Conservation (phyloP, 2,888 invertebrate genomes). For the Parasteatoda lunata region DNA sequence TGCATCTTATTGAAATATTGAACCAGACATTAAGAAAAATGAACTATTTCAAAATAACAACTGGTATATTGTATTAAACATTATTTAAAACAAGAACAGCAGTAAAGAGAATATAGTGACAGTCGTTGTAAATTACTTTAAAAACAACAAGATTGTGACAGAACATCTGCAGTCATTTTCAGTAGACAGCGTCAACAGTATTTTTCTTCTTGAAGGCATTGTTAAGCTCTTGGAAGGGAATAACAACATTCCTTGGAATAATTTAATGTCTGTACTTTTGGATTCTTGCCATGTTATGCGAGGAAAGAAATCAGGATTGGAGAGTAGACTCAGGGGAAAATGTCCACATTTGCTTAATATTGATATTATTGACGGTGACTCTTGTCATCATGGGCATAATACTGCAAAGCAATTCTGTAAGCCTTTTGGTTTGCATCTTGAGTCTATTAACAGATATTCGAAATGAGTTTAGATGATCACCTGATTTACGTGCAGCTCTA, state of each 20-base stretch:
- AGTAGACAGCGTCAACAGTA: background rate
- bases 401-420: conserved; percentile 16
- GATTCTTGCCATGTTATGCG: conserved; percentile 47
- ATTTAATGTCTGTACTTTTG: conserved; percentile 32
- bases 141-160: conserved; percentile 3
- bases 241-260: conserved; percentile 12
- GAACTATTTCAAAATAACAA: background rate
- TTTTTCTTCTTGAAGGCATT: conserved; percentile 7
- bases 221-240: background rate
- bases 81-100: background rate
- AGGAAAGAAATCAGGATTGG: conserved; percentile 33
- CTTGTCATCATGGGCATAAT: conserved; percentile 49
- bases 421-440: too few relatives aligned
- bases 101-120: conserved; percentile 12
- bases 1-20: too few relatives aligned
- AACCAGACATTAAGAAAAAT: too few relatives aligned
- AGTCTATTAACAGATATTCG: too few relatives aligned
- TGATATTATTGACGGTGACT: conserved; percentile 51
- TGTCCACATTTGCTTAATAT: conserved; percentile 43
- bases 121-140: conserved; percentile 7
- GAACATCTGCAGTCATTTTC: conserved; percentile 28
- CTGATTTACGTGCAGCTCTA: too few relatives aligned
- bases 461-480: too few relatives aligned
- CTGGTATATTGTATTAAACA: background rate
- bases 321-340: background rate